Percentiles rank a stretch among this genome's conserved stretches.
Conservation (phyloP, 2,888 invertebrate genomes). For the Tribolium freemani region DNA sequence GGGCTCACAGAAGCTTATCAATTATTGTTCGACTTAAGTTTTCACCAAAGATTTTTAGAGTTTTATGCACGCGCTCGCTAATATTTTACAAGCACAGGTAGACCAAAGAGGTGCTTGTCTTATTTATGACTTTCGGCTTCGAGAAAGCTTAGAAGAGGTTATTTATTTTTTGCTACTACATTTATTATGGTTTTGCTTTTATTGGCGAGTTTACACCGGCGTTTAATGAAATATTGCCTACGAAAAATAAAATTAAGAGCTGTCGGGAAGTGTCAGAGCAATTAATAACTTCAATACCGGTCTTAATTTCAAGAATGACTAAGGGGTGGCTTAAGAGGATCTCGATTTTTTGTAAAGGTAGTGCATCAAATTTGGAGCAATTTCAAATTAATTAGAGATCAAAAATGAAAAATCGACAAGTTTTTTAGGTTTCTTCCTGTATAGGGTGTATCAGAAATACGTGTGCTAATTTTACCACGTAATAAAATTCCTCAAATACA, state of each 20-base stretch:
- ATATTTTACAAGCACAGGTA: background rate
- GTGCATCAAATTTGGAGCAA: no score
- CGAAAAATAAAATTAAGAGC: background rate
- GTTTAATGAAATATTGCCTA: background rate
- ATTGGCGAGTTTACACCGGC: background rate
- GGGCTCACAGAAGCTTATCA: background rate
- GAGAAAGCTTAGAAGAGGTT: background rate
- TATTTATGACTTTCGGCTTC: background rate
- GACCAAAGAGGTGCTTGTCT: background rate
- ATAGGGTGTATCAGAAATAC: no score
- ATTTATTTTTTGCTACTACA: background rate
- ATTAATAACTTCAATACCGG: background rate
- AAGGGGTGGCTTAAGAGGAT: no score
- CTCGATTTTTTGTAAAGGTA: no score
- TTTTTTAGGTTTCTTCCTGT: no score
- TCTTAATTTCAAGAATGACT: no score
- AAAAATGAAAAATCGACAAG: no score
- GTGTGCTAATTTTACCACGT: no score
- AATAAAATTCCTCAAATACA: no score
- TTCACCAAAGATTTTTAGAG: background rate
- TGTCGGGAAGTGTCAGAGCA: background rate
- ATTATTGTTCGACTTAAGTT: background rate
- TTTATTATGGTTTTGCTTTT: background rate
- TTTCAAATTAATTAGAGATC: no score
- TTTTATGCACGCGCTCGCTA: background rate